Base-by-base conservation (phyloP, 2,113 vertebrate species). In the Gallinago paraguaiae region DNA sequence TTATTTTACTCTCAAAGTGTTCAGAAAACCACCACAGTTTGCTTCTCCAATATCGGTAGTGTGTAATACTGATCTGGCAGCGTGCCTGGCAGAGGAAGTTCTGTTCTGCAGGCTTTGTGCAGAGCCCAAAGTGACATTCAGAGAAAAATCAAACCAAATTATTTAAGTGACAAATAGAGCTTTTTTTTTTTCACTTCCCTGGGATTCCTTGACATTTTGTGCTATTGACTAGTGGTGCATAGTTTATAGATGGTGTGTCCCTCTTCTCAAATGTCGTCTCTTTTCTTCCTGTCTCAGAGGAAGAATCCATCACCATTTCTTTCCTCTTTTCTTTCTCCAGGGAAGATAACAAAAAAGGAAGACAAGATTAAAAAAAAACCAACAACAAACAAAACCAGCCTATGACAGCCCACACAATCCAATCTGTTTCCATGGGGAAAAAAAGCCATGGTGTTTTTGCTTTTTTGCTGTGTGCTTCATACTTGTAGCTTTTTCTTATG, bases 11-110 rank as follows among this genome's bases (percentile, higher is more conserved):
- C 86, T 90, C 72, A 39, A 68, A 91, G 60, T 54, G 46, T 95
- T 96, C 85, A 86, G 69, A 82, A 92, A 87, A 93, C 60, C 39
- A 90, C 77, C 60, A 57, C 57, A 72, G 68, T 78, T 82, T 76
- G 60, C 70, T 92, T 86, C 83, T 94, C 72, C 91, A 68, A 30
- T 77, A 65, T 82, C 1, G 50, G 63, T 82, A 90, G 51, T 37
- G 37, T 80, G 70, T 94, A 97, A 97, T 94, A 97, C 92, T 96
- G 91, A 93, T 89, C 87, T 82, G 93, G 91, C 90, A 92, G 88
- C 6, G 25, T 91, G 92, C 74, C 79, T 70, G 64, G 79, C 63
- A 92, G 78, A 95, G 64, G 46, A 74, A 91, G 71, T 86, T 92
- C 90, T 90, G 67, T 82, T 95, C 93, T 95, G 89, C 65, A 94